phyloP scores from a whole-genome alignment of 2,797 vertebrate genomes.

The Pantherophis vulpinus region DNA sequence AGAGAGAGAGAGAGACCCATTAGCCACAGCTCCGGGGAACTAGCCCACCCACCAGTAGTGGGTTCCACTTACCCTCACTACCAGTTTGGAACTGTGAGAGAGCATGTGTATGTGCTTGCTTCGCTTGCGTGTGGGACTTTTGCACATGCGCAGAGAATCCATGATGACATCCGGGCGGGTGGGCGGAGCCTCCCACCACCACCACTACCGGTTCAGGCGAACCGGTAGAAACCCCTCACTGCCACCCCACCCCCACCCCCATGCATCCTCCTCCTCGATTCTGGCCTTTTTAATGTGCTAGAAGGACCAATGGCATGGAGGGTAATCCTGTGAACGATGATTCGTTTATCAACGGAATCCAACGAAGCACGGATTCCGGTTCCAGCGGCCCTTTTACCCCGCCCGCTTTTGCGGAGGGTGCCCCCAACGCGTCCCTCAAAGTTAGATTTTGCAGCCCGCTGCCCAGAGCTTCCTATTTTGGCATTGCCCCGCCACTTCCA shows the following conservation, averaged over 20 bases:
- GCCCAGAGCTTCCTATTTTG: neutral
- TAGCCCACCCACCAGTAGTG: no score
- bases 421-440: neutral
- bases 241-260: no score
- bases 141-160: no score
- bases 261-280: neutral
- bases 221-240: no score
- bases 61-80: no score
- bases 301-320: neutral
- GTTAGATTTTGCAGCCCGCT: neutral
- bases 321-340: neutral
- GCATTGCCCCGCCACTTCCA: no score
- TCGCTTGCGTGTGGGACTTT: fast-evolving
- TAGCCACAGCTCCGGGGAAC: neutral
- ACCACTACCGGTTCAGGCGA: no score
- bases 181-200: no score
- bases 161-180: no score
- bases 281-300: neutral
- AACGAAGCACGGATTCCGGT: neutral
- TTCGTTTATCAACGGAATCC: neutral
- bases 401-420: neutral
- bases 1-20: neutral
- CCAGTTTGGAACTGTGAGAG: no score
- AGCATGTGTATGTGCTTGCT: no score
- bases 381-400: neutral